Evolutionary conservation across 2,113 vertebrate species (phyloP).

Genomic region (Romanogobio albipinnatus): DNA sequence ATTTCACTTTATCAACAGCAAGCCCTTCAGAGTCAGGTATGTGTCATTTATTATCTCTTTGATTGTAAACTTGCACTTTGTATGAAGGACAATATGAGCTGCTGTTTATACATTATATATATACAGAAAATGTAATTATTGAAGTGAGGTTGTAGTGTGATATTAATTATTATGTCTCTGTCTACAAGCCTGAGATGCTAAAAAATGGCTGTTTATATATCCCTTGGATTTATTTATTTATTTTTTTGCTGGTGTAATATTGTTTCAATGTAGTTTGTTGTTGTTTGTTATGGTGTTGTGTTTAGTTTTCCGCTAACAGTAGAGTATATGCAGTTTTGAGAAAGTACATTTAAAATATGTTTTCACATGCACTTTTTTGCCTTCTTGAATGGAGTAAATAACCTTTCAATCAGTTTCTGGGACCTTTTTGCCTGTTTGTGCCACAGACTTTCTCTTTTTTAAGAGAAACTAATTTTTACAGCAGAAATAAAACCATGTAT

Average conservation of each 20-base stretch:
- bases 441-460: background rate
- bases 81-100: background rate
- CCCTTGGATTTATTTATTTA: background rate
- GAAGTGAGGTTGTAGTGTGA: background rate
- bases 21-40: slow-evolving; percentile 92
- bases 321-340: background rate
- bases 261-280: background rate
- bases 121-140: background rate
- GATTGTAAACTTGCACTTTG: background rate
- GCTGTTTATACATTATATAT: background rate
- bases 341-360: background rate
- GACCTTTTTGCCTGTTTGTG: background rate
- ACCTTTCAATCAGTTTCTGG: background rate
- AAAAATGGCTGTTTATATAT: background rate
- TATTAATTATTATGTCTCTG: background rate
- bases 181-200: slow-evolving; percentile 4
- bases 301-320: background rate
- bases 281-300: background rate
- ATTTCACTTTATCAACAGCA: slow-evolving; percentile 94
- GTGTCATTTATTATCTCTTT: slow-evolving; percentile 40
- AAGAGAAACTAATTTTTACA: slow-evolving; percentile 1
- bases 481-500: background rate
- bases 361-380: background rate
- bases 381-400: background rate
- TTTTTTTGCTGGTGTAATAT: background rate